Percentiles rank a stretch among this genome's conserved stretches.
phyloP scores from a whole-genome alignment of 2,113 vertebrate species.

The Mystacornis crossleyi region DNA sequence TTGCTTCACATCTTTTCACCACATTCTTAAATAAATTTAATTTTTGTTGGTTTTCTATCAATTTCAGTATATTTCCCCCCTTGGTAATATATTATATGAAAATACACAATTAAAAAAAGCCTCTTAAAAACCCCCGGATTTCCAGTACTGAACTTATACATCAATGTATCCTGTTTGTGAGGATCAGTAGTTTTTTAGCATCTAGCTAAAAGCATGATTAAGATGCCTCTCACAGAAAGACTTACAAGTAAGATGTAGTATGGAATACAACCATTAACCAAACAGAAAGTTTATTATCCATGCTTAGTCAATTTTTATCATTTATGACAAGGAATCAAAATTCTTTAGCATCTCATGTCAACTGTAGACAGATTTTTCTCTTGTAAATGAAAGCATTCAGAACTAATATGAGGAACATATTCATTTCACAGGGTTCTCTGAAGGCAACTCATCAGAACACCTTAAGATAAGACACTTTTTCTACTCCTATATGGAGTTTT shows the following conservation, averaged over 20 bases:
- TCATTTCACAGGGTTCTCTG: neutral
- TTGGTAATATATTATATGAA: neutral
- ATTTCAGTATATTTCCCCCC: neutral
- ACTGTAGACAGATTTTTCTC: neutral
- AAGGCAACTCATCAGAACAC: neutral
- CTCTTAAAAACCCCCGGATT: accelerated
- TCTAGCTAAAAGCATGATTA: neutral
- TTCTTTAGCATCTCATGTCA: neutral
- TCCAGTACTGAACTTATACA: neutral
- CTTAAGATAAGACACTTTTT: neutral
- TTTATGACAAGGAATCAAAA: neutral
- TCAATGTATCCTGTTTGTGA: neutral
- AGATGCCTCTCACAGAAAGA: neutral
- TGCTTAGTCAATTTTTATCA: neutral
- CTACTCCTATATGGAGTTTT: neutral
- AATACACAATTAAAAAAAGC: accelerated
- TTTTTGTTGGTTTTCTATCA: neutral
- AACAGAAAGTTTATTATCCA: neutral
- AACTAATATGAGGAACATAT: neutral
- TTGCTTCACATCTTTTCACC: neutral
- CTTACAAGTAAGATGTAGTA: no score
- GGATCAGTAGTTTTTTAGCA: neutral
- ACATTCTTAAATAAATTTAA: neutral
- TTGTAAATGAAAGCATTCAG: neutral
- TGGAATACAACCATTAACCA: neutral